phyloP scores from a whole-genome alignment of 2,888 invertebrate species.

The Odontomyia ornata region DNA sequence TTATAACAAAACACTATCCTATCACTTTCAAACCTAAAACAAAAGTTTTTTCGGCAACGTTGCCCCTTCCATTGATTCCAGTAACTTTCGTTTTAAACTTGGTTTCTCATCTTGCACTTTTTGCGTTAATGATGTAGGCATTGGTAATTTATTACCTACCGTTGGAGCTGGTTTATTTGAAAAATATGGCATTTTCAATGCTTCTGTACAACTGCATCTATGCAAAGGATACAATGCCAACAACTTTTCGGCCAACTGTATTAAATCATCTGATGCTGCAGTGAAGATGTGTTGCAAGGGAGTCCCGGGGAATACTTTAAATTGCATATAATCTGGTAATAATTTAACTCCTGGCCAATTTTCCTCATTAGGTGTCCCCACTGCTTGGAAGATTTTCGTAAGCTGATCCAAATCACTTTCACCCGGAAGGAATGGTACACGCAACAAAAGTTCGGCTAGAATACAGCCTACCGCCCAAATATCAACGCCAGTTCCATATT shows the following conservation, averaged over 20 bases:
- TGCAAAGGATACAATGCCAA: slow-evolving; percentile 84
- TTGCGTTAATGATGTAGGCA: slow-evolving; percentile 55
- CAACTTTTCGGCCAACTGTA: slow-evolving; percentile 80
- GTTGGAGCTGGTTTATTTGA: slow-evolving; percentile 90
- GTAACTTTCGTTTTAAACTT: slow-evolving; percentile 73
- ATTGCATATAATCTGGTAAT: slow-evolving; percentile 91
- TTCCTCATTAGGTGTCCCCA: slow-evolving; percentile 93
- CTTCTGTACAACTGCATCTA: slow-evolving; percentile 83
- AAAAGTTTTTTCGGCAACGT: slow-evolving; percentile 69
- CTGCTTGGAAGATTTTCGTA: slow-evolving; percentile 91
- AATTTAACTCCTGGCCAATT: slow-evolving; percentile 87
- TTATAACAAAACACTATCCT: neutral
- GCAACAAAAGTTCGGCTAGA: slow-evolving; percentile 89
- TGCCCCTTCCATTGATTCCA: slow-evolving; percentile 69
- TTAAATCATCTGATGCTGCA: slow-evolving; percentile 91
- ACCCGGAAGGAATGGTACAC: slow-evolving; percentile 94
- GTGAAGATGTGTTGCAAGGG: slow-evolving; percentile 93
- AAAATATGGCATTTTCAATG: slow-evolving; percentile 90
- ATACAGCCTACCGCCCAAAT: slow-evolving; percentile 99
- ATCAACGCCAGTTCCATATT: slow-evolving; percentile 95
- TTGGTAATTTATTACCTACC: slow-evolving; percentile 81
- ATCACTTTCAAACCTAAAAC: slow-evolving; percentile 62
- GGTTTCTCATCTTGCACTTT: slow-evolving; percentile 65
- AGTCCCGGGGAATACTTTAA: slow-evolving; percentile 85
- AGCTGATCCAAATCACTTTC: slow-evolving; percentile 97